Conservation (phyloP, 1,140 invertebrate species). For the Microplitis mediator region DNA sequence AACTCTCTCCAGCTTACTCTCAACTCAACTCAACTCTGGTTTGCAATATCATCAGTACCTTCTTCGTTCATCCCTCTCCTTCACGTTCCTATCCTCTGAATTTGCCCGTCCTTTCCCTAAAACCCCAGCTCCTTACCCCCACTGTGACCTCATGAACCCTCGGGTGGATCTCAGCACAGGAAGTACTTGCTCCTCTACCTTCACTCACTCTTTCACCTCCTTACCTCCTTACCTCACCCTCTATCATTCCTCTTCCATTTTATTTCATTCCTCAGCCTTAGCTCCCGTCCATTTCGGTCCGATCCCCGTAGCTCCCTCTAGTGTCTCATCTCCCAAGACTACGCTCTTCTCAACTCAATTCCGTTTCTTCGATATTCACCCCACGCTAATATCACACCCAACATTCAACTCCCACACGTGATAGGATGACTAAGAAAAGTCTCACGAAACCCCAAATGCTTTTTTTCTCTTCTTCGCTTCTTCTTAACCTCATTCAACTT, state of each 20-base stretch:
- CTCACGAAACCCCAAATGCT: no score
- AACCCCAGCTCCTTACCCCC: neutral
- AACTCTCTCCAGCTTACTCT: no score
- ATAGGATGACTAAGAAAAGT: no score
- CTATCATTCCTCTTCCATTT: neutral
- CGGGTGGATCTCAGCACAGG: neutral
- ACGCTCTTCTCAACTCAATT: conserved; percentile 24
- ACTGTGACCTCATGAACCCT: neutral
- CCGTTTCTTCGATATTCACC: conserved; percentile 42
- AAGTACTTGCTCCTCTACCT: neutral
- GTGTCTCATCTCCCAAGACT: neutral
- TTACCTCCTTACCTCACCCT: conserved; percentile 1
- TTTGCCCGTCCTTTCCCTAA: neutral
- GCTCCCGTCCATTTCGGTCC: no score
- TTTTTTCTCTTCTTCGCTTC: no score
- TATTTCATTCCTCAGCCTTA: no score
- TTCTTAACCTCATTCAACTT: no score
- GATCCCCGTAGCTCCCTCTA: no score
- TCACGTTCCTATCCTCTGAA: conserved; percentile 6
- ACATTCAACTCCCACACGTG: conserved; percentile 15
- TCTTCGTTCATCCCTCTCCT: conserved; percentile 23
- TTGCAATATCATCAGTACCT: conserved; percentile 39
- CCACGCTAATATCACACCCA: conserved; percentile 38
- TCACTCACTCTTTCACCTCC: neutral
- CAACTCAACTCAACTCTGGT: conserved; percentile 38